phyloP scores from a whole-genome alignment of 2,797 vertebrate genomes.

The Macrochelys suwanniensis region DNA sequence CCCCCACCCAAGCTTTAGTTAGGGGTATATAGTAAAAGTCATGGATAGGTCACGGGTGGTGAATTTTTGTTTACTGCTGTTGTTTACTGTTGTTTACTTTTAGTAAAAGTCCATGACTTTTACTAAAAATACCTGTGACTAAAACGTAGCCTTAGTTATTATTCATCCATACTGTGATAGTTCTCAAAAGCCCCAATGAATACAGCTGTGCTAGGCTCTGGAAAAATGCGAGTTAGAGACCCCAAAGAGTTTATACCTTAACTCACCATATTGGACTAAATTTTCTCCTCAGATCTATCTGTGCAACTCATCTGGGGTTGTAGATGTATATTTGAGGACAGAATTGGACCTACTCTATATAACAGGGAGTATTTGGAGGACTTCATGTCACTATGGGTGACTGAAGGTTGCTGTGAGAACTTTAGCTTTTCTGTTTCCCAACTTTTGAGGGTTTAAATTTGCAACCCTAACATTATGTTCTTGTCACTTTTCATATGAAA shows the following conservation, averaged over 20 bases:
- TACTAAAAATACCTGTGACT: too few species aligned
- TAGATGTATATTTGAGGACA: neutral
- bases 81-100: too few species aligned
- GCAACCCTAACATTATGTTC: neutral
- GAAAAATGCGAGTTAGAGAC: neutral
- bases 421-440: neutral
- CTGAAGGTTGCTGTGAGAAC: neutral
- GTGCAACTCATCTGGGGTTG: neutral
- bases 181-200: neutral
- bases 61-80: too few species aligned
- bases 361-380: neutral
- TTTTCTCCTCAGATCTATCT: neutral
- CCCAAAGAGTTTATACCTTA: neutral
- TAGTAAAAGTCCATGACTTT: too few species aligned
- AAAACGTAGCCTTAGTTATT: neutral
- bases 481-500: constrained; percentile 27
- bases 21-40: too few species aligned
- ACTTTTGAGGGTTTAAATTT: neutral
- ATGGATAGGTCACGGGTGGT: too few species aligned
- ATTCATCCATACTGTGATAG: neutral
- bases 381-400: neutral
- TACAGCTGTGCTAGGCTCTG: neutral
- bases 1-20: too few species aligned
- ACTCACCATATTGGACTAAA: accelerated
- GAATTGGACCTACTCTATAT: neutral